Evolutionary conservation across 1,140 invertebrate genomes (phyloP).

Genomic region (Diorhabda sublineata): DNA sequence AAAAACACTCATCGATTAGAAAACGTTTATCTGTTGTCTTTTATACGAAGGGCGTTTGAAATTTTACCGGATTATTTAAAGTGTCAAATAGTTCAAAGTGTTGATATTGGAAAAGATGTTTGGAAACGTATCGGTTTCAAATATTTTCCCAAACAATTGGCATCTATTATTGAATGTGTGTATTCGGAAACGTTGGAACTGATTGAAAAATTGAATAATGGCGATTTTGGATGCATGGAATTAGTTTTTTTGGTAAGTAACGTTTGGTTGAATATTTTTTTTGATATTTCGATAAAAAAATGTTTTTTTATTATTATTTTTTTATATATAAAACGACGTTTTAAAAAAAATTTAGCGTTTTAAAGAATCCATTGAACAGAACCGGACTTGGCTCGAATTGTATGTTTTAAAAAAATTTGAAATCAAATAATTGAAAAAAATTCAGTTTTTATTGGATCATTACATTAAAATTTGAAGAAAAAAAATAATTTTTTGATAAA

Average conservation of each 20-base stretch:
- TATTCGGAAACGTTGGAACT: slow-evolving; percentile 16
- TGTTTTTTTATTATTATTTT: no score
- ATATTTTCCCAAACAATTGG: slow-evolving; percentile 14
- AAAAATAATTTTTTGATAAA: no score
- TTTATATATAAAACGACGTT: no score
- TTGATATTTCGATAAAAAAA: no score
- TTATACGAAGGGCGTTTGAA: slow-evolving; percentile 20
- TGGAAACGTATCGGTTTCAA: slow-evolving; percentile 21
- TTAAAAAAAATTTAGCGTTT: no score
- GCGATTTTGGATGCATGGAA: slow-evolving; percentile 11
- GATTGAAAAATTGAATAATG: slow-evolving; percentile 8
- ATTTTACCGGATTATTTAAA: slow-evolving; percentile 16
- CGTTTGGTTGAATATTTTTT: no score
- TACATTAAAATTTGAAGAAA: no score
- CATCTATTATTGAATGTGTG: slow-evolving; percentile 17
- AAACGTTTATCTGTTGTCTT: slow-evolving; percentile 16
- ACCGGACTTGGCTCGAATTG: no score
- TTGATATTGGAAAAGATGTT: slow-evolving; percentile 4
- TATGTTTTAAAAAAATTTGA: no score
- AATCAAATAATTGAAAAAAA: no score
- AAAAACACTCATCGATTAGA: slow-evolving; percentile 8
- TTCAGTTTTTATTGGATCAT: no score
- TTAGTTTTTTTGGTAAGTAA: slow-evolving; percentile 17
- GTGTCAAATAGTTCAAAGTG: slow-evolving; percentile 6
- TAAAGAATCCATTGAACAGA: no score